Percentiles rank a stretch among this genome's conserved stretches.
phyloP scores from a whole-genome alignment of 2,888 invertebrate species.

The Folsomia candida region DNA sequence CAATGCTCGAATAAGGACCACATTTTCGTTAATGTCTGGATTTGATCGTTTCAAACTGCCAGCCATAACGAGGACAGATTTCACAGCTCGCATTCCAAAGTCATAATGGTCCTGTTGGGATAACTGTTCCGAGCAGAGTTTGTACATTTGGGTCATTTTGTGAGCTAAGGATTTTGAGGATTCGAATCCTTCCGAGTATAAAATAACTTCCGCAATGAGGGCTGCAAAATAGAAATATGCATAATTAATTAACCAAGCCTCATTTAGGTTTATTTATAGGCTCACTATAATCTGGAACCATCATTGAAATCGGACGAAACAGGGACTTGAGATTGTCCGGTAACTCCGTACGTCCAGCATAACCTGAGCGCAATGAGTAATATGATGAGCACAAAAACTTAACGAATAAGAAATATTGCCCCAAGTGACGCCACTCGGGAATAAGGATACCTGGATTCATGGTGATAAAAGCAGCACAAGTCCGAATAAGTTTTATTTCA shows the following conservation, averaged over 20 bases:
- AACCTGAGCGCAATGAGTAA: conserved; percentile 61
- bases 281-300: conserved; percentile 86
- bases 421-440: not conserved
- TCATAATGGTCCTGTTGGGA: conserved; percentile 91
- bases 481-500: conserved; percentile 74
- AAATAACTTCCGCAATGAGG: conserved; percentile 82
- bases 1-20: conserved; percentile 77
- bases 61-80: conserved; percentile 87
- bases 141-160: conserved; percentile 92
- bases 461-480: conserved; percentile 82
- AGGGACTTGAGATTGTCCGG: conserved; percentile 85
- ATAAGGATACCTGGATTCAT: conserved; percentile 76
- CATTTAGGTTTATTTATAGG: not conserved
- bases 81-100: conserved; percentile 90
- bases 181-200: conserved; percentile 92
- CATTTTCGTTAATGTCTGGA: conserved; percentile 79
- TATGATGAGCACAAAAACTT: no score
- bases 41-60: conserved; percentile 80
- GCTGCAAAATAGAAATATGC: conserved; percentile 54
- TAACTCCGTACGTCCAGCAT: conserved; percentile 67
- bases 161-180: conserved; percentile 80
- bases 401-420: no score
- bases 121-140: conserved; percentile 83
- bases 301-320: conserved; percentile 84
- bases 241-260: not conserved